Conservation (phyloP, 2,113 vertebrate genomes). For the Xiphophorus maculatus region DNA sequence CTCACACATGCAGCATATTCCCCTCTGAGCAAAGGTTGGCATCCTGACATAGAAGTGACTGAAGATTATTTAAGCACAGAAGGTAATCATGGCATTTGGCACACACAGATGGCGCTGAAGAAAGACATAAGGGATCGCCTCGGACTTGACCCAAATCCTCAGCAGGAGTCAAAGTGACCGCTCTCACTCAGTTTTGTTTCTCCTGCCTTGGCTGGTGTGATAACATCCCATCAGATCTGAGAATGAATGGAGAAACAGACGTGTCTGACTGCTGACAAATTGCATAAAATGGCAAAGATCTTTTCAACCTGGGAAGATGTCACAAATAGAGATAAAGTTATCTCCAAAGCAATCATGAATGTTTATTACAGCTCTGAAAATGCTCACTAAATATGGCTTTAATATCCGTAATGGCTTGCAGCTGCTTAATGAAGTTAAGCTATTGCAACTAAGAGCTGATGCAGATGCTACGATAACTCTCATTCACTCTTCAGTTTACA, state of each 20-base stretch:
- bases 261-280: not conserved
- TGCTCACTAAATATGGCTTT: not conserved
- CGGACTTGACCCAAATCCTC: constrained; percentile 59
- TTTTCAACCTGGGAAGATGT: not conserved
- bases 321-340: constrained; percentile 8
- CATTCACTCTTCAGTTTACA: too few species aligned
- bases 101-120: constrained; percentile 50
- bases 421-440: constrained; percentile 11
- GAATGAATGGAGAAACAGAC: not conserved
- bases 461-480: not conserved
- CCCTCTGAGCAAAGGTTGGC: constrained; percentile 32
- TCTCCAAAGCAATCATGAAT: constrained; percentile 6
- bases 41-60: constrained; percentile 19
- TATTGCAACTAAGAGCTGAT: not conserved
- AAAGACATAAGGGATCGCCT: constrained; percentile 31
- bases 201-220: not conserved
- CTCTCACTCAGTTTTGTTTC: not conserved
- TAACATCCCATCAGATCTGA: not conserved
- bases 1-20: not conserved
- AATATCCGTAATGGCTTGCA: not conserved
- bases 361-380: constrained; percentile 14
- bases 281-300: constrained; percentile 5
- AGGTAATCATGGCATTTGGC: constrained; percentile 53
- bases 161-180: constrained; percentile 17
- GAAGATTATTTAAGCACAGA: constrained; percentile 41